phyloP scores from a whole-genome alignment of 2,113 vertebrate genomes.

The Cavia porcellus region DNA sequence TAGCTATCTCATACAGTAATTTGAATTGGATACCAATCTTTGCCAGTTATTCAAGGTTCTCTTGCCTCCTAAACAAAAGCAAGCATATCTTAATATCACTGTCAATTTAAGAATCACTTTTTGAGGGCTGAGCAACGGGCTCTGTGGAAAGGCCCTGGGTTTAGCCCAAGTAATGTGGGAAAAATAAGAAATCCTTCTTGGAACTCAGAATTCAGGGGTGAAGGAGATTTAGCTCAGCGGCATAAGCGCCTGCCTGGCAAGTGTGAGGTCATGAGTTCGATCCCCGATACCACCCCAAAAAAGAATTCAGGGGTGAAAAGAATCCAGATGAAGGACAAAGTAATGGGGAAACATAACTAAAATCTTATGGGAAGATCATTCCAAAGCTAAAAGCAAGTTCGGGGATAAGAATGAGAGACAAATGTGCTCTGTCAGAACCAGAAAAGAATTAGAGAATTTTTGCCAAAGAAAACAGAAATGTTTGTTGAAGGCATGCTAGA shows the following conservation, averaged over 20 bases:
- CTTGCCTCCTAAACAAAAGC: slow-evolving; percentile 55
- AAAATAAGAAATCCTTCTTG: slow-evolving; percentile 16
- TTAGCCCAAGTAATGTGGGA: background rate
- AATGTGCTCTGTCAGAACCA: slow-evolving; percentile 52
- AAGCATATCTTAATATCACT: background rate
- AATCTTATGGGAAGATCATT: slow-evolving; percentile 5
- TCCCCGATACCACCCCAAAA: too few species aligned
- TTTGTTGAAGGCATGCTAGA: slow-evolving; percentile 18
- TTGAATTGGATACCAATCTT: slow-evolving; percentile 54
- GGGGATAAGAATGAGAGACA: background rate
- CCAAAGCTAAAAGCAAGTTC: slow-evolving; percentile 42
- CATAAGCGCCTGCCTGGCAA: too few species aligned
- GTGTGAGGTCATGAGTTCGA: too few species aligned
- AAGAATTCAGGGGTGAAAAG: background rate
- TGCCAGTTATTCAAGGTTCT: background rate
- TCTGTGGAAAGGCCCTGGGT: background rate
- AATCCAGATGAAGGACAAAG: slow-evolving; percentile 5
- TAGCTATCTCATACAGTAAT: slow-evolving; percentile 14
- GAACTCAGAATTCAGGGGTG: slow-evolving; percentile 18
- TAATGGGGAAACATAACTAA: background rate
- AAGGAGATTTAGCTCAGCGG: background rate
- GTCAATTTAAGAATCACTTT: slow-evolving; percentile 46
- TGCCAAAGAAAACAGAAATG: slow-evolving; percentile 75
- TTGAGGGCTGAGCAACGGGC: background rate
- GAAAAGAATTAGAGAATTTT: slow-evolving; percentile 66